Percentiles rank a stretch among this genome's conserved stretches.
Conservation (phyloP, 2,888 invertebrate genomes). For the Chymomyza procnemis region DNA sequence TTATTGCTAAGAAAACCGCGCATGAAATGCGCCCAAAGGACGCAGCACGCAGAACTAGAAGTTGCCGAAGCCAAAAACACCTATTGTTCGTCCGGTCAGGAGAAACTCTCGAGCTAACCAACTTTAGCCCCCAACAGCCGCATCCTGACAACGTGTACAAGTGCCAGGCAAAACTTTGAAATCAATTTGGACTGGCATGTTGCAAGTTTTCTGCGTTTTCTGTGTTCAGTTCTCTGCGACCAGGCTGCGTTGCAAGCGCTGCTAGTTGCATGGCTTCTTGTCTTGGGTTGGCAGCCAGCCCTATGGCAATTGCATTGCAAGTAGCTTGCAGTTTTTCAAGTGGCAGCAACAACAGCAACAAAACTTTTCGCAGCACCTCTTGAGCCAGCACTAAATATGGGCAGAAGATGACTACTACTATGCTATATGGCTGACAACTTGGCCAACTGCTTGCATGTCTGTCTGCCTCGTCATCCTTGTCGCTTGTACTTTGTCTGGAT, state of each 20-base stretch:
- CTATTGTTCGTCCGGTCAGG: background rate
- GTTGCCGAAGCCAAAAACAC: background rate
- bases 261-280: background rate
- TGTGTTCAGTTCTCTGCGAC: background rate
- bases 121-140: background rate
- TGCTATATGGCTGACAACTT: background rate
- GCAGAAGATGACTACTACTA: background rate
- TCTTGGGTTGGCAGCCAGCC: background rate
- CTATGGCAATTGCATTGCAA: conserved; percentile 14
- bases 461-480: background rate
- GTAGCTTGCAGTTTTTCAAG: conserved; percentile 2
- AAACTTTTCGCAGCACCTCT: background rate
- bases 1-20: conserved; percentile 46
- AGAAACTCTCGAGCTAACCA: background rate
- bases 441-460: background rate
- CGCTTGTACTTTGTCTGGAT: background rate
- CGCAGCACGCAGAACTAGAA: conserved; percentile 1
- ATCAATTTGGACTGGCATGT: conserved; percentile 19
- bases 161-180: conserved; percentile 14
- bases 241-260: background rate
- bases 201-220: conserved; percentile 22
- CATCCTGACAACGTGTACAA: background rate
- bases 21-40: conserved; percentile 10
- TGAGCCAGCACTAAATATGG: background rate
- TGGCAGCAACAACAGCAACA: background rate